These are phyloP conservation scores for Leucophenga varia DNA, from an alignment of 1,140 invertebrate species.

Conservation along the genomic window DNA sequence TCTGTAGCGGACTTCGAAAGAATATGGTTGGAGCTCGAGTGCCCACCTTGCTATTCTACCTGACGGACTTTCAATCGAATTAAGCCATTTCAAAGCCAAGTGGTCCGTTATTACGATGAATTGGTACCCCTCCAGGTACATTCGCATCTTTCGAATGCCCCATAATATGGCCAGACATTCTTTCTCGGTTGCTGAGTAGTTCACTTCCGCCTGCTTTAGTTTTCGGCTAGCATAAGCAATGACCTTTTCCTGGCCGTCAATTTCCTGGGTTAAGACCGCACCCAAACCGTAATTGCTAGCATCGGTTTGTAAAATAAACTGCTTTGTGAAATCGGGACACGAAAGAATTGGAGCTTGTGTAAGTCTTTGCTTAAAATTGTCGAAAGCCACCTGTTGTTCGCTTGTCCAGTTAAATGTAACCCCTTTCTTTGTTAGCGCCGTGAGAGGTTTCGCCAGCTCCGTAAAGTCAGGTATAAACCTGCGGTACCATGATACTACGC, in stretches of 20 bases:
- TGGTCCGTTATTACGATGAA: slow-evolving; percentile 13
- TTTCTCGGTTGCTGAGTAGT: slow-evolving; percentile 56
- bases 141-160: slow-evolving; percentile 6
- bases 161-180: slow-evolving; percentile 60
- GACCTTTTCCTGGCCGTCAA: slow-evolving; percentile 16
- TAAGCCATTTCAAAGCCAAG: slow-evolving; percentile 47
- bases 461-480: too few species aligned
- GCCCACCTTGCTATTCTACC: slow-evolving; percentile 21
- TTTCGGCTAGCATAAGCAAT: slow-evolving; percentile 10
- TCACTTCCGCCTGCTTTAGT: slow-evolving; percentile 16
- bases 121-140: slow-evolving; percentile 8
- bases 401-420: too few species aligned
- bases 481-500: too few species aligned
- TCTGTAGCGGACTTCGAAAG: slow-evolving; percentile 23
- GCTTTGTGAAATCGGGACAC: too few species aligned
- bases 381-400: too few species aligned
- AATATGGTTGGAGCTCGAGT: slow-evolving; percentile 25
- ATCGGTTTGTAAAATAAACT: too few species aligned
- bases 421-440: too few species aligned
- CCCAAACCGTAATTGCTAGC: too few species aligned
- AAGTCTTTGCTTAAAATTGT: too few species aligned
- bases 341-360: too few species aligned
- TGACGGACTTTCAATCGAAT: slow-evolving; percentile 36
- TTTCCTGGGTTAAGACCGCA: slow-evolving; percentile 29
- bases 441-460: too few species aligned